Conservation (phyloP, 2,888 invertebrate genomes). For the Sisyra terminalis region DNA sequence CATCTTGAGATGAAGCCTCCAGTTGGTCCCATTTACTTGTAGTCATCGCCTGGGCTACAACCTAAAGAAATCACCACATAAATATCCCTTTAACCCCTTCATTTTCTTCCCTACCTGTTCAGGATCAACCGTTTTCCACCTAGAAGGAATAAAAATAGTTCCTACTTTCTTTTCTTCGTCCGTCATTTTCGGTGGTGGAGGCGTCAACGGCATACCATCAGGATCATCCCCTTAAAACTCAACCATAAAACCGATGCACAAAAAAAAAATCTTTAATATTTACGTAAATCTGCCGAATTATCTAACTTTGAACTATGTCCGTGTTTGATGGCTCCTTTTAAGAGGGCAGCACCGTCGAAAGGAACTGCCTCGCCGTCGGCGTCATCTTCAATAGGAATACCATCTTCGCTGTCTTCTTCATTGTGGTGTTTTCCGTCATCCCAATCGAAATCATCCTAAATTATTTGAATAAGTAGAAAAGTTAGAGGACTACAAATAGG, state of each 20-base stretch:
- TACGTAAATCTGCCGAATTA: background rate
- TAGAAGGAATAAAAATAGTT: conserved; percentile 72
- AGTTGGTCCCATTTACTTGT: conserved; percentile 79
- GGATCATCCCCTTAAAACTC: conserved; percentile 38
- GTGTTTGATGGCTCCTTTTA: conserved; percentile 49
- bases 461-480: no score
- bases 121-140: conserved; percentile 94
- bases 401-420: conserved; percentile 32
- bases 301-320: conserved; percentile 10
- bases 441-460: conserved; percentile 6
- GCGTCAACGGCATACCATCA: conserved; percentile 47
- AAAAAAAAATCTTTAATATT: background rate
- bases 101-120: conserved; percentile 34
- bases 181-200: conserved; percentile 6
- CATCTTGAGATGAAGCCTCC: conserved; percentile 31
- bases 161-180: conserved; percentile 18
- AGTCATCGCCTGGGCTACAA: conserved; percentile 68
- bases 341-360: conserved; percentile 64
- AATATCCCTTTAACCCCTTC: background rate
- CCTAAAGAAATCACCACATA: conserved; percentile 16
- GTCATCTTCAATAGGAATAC: conserved; percentile 39
- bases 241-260: background rate
- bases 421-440: conserved; percentile 4
- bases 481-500: no score
- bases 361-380: conserved; percentile 40